Evolutionary conservation across 2,888 invertebrate species (phyloP).

Genomic region (Neoitamus cyanurus): DNA sequence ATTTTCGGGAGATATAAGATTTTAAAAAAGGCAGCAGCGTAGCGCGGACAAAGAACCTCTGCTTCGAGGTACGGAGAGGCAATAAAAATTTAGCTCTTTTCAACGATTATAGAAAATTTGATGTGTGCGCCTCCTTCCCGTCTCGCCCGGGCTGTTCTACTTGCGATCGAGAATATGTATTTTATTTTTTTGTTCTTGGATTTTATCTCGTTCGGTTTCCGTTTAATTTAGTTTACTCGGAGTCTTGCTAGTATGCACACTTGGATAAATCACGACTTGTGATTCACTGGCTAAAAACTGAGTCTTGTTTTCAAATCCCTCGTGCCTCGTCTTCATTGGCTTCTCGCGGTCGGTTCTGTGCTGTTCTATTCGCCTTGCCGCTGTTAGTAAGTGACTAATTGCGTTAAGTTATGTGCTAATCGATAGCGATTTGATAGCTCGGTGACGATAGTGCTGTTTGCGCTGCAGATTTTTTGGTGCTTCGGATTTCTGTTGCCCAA

Average conservation of each 20-base stretch:
- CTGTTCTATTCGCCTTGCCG: background rate
- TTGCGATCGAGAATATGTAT: slow-evolving; percentile 13
- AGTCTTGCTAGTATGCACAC: slow-evolving; percentile 2
- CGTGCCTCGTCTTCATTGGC: background rate
- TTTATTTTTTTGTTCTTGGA: background rate
- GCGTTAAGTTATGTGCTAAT: slow-evolving; percentile 41
- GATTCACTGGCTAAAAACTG: background rate
- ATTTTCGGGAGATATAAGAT: slow-evolving; percentile 8
- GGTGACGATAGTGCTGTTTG: slow-evolving; percentile 3
- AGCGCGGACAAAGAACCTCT: slow-evolving; percentile 9
- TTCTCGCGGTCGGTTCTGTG: slow-evolving; percentile 7
- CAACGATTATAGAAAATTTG: slow-evolving; percentile 25
- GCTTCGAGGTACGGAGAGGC: background rate
- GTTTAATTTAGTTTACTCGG: slow-evolving; percentile 40
- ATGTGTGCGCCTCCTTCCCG: slow-evolving; percentile 20
- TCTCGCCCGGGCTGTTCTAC: slow-evolving; percentile 8
- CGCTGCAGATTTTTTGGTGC: background rate
- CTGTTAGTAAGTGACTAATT: slow-evolving; percentile 40
- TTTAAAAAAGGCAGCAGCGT: background rate
- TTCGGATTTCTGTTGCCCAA: background rate
- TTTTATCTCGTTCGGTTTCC: slow-evolving; percentile 34
- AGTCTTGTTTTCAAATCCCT: background rate
- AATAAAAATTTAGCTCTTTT: slow-evolving; percentile 24
- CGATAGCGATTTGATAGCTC: slow-evolving; percentile 2
- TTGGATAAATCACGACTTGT: background rate